A percentile compares a stretch with the other conserved stretches of the same genome.
phyloP scores from a whole-genome alignment of 2,113 vertebrate species.

The Pseudopodoces humilis region DNA sequence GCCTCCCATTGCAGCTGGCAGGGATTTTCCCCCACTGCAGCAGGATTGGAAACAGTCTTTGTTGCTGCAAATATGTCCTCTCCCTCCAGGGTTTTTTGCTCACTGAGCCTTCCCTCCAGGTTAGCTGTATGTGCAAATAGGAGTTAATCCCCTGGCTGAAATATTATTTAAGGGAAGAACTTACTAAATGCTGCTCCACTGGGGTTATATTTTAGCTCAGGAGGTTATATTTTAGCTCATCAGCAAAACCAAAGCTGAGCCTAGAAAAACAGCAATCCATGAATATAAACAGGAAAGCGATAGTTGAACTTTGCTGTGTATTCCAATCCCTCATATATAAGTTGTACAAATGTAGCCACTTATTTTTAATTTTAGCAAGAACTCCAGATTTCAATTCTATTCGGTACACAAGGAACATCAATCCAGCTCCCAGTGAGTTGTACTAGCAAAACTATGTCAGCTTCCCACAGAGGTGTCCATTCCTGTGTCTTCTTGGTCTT shows the following conservation, averaged over 20 bases:
- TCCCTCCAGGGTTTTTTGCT: neutral
- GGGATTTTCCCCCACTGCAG: neutral
- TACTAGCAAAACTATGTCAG: neutral
- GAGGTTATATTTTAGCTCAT: conserved; percentile 52
- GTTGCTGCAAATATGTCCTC: neutral
- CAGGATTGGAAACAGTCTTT: neutral
- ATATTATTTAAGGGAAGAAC: conserved; percentile 36
- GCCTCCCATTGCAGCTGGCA: neutral
- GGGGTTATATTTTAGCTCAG: neutral
- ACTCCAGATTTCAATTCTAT: neutral
- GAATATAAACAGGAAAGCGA: conserved; percentile 50
- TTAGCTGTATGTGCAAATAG: conserved; percentile 28
- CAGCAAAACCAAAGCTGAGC: conserved; percentile 46
- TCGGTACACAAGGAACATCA: rapidly evolving
- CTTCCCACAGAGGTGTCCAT: neutral
- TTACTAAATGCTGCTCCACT: conserved; percentile 27
- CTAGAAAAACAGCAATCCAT: conserved; percentile 41
- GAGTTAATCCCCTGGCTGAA: conserved; percentile 29
- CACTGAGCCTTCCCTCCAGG: neutral
- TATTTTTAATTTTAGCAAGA: neutral
- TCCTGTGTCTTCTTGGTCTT: neutral
- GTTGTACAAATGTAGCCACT: neutral
- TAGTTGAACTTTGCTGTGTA: neutral
- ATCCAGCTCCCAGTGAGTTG: neutral
- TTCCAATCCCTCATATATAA: neutral